Evolutionary conservation across 2,113 vertebrate species (phyloP), one percentile per base, ranked within the genome.

Genomic region (Protobothrops flavoviridis): DNA sequence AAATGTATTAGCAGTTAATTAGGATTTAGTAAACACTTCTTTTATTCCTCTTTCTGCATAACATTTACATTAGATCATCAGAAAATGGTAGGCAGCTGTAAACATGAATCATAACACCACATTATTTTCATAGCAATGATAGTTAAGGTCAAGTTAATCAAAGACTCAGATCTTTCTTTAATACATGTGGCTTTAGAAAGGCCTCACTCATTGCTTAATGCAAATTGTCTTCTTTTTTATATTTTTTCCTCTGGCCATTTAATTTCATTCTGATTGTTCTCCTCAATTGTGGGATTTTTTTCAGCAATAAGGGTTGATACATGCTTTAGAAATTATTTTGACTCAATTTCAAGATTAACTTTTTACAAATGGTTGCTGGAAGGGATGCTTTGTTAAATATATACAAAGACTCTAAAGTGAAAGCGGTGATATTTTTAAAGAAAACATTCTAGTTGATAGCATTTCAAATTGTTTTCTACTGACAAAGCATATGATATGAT

Each of bases 1-100:
- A 94, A 95, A 94, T 92, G 52, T 85, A 91, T 95, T 95, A 94
- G 43, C 43, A 50, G 91, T 97, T 96, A 98, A 97, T 96, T 97
- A 94, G 87, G 92, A 96, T 97, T 97, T 94, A 94, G 91, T 94
- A 96, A 97, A 87, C 61, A 91, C 57, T 95, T 94, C 90, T 89
- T 92, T 93, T 92, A 95, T 94, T 96, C 93, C 93, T 92, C 50
- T 85, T 95, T 94, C 53, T 87, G 33, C 59, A 94, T 90, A 96
- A 95, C 86, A 95, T 94, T 96, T 96, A 87, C 91, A 85, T 81
- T 93, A 53, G 52, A 90, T 86, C 0, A 0, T 0, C 39, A 33
- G 24, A 93, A 90, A 90, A 95, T 45, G 91, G 87, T 59, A 94
- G 91, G 48, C 94, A 95, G 94, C 85, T 95, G 93, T 92, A 94